Conservation (phyloP, 2,113 vertebrate genomes). For the Sorex araneus region DNA sequence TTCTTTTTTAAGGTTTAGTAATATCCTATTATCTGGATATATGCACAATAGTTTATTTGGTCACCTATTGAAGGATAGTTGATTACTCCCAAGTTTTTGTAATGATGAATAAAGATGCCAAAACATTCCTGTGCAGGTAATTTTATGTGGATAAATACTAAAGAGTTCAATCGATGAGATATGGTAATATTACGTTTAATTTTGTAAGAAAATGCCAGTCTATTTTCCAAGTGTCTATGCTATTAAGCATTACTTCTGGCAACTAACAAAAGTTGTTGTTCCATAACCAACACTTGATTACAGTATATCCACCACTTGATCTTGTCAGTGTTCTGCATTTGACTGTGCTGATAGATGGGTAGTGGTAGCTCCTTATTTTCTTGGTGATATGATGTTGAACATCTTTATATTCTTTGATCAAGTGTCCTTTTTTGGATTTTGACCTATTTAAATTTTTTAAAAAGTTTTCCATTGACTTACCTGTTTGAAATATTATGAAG, state of each 20-base stretch:
- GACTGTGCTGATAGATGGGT: slow-evolving; percentile 16
- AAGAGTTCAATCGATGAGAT: not conserved
- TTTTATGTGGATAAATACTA: slow-evolving; percentile 8
- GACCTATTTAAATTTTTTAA: too few species aligned
- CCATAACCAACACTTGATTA: too few species aligned
- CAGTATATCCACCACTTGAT: not conserved
- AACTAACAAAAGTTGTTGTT: not conserved
- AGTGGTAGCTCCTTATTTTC: slow-evolving; percentile 22
- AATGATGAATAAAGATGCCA: slow-evolving; percentile 52
- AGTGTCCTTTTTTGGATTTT: too few species aligned
- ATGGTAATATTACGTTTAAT: not conserved
- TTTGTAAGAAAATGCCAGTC: slow-evolving; percentile 42
- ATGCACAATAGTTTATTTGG: not conserved
- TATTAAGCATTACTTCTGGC: not conserved
- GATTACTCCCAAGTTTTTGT: slow-evolving; percentile 19
- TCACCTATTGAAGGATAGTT: not conserved
- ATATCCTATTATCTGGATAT: slow-evolving; percentile 5
- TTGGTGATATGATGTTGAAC: slow-evolving; percentile 21
- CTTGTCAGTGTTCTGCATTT: slow-evolving; percentile 15
- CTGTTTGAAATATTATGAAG: too few species aligned
- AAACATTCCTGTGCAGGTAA: too few species aligned
- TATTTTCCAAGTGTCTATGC: slow-evolving; percentile 17
- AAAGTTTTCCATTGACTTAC: too few species aligned
- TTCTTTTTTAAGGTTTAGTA: slow-evolving; percentile 14
- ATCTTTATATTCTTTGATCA: slow-evolving; percentile 6